A percentile compares a stretch with the other conserved stretches of the same genome.
phyloP scores from a whole-genome alignment of 1,140 invertebrate species.

The Euura saliciscinereae region DNA sequence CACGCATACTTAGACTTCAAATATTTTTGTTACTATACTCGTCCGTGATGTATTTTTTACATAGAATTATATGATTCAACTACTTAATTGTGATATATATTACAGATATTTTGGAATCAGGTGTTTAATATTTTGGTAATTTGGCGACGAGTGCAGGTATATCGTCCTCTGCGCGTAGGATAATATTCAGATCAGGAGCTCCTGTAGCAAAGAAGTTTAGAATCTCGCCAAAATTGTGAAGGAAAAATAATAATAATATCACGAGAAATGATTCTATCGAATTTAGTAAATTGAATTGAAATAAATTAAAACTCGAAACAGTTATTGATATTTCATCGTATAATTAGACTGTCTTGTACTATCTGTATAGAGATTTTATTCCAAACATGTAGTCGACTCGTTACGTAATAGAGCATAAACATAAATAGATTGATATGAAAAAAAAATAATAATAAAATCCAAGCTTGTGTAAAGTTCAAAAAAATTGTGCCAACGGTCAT shows the following conservation, averaged over 20 bases:
- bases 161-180: neutral
- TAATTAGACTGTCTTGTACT: constrained; percentile 7
- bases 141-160: neutral
- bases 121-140: neutral
- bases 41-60: neutral
- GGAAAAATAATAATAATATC: neutral
- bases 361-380: constrained; percentile 1
- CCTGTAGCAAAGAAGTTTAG: neutral
- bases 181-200: neutral
- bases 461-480: neutral
- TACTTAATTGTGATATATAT: neutral
- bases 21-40: neutral
- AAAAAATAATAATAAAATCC: neutral
- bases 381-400: neutral
- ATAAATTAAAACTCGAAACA: neutral
- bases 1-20: neutral
- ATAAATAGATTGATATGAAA: no score
- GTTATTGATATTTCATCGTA: constrained; percentile 5
- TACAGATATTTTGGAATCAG: neutral
- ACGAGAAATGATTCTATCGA: neutral
- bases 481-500: constrained; percentile 9
- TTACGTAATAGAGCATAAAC: neutral
- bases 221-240: neutral
- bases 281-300: neutral
- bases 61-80: neutral